Evolutionary conservation across 2,888 invertebrate species (phyloP), one percentile per base, ranked within the genome.

Genomic region (Noctua janthe): DNA sequence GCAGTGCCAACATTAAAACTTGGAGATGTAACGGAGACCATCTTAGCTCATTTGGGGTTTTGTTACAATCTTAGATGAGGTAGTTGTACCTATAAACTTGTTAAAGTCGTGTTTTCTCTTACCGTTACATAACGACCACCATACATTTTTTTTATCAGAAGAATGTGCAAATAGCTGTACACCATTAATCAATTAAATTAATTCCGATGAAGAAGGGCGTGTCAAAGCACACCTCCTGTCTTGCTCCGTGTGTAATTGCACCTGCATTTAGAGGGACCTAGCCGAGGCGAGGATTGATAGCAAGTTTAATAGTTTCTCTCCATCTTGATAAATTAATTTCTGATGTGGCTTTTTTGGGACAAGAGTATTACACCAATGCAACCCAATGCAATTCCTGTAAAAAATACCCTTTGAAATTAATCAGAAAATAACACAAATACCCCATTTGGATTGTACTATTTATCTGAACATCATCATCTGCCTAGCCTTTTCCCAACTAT

Each of bases 1-100:
- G 54, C 17, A 73, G 47, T 56, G 35, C 20, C n/a, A 62, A 51
- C 35, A 70, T n/a, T 79, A 35, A 62, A 62, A 56, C 20, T 64
- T 29, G 35, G 7, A 7, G 7, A 39, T 39, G 66, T 66, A 66
- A 64, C 10, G 64, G 64, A 39, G 20, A 20, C 1, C 10, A 39
- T 66, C 11, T 11, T 20, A 13, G 13, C 59, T 5, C 59, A n/a
- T 13, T 59, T 59, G 13, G 13, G n/a, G n/a, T 59, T 59, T 59
- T n/a, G n/a, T 11, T n/a, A 11, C n/a, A 1, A 59, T 3, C n/a
- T 4, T 4, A 59, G 4, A 59, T 11, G 11, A 59, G 11, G 13
- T n/a, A 23, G 1, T 59, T 11, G 4, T 1, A 3, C 11, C 0
- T 10, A 54, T 54, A n/a, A 13, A 4, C 23, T n/a, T n/a, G 11